Conservation (phyloP, 2,113 vertebrate species). For the Grammomys surdaster region DNA sequence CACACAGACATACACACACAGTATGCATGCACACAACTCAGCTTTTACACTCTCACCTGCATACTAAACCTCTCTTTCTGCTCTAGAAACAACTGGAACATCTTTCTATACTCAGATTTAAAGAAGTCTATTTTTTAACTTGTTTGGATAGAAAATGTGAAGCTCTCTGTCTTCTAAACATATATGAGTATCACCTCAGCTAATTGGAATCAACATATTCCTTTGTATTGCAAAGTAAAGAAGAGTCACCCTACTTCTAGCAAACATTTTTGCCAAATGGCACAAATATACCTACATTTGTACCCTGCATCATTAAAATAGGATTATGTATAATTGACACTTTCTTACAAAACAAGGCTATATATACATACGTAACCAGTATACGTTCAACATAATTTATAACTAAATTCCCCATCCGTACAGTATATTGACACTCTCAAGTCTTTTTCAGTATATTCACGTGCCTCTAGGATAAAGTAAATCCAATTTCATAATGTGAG, state of each 20-base stretch:
- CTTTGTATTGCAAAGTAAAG: neutral
- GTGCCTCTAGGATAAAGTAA: neutral
- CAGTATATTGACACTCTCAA: neutral
- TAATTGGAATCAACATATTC: neutral
- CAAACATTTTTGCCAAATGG: neutral
- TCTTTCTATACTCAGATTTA: slow-evolving; percentile 36
- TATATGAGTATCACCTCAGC: neutral
- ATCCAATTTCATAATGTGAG: neutral
- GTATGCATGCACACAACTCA: neutral
- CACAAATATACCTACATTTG: neutral
- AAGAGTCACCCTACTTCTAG: neutral
- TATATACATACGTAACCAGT: neutral
- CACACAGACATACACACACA: neutral
- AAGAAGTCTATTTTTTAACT: slow-evolving; percentile 5
- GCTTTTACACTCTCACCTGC: slow-evolving; percentile 22
- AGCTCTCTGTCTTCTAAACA: neutral
- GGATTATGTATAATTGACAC: neutral
- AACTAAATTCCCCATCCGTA: neutral
- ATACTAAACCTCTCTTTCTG: slow-evolving; percentile 12
- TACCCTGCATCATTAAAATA: neutral
- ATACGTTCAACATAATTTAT: neutral
- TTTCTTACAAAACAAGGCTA: neutral
- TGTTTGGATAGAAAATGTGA: neutral
- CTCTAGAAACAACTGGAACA: slow-evolving; percentile 50
- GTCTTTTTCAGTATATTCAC: neutral